Evolutionary conservation across 1,140 invertebrate genomes (phyloP), one percentile per base, ranked within the genome.

Genomic region (Drosophila rufa): DNA sequence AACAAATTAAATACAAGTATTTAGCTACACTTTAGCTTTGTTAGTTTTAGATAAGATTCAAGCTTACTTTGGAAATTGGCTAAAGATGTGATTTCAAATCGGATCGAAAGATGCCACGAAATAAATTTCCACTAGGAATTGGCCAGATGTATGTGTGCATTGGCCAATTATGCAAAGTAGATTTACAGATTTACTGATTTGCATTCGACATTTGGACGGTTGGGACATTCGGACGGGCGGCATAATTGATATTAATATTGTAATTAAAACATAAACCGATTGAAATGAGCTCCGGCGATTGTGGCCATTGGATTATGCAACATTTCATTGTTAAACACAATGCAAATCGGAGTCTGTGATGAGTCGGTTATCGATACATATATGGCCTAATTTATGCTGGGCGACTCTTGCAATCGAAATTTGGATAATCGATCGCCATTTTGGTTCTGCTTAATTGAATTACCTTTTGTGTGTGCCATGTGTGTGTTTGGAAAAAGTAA

Each of bases 231-330:
- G 19, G 14, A 14, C 56, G 59, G 43, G 43, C 42, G 42, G n/a
- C 53, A 83, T 85, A 82, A 86, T 86, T 79, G 69, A 75, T 82
- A 87, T 87, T 82, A 82, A 79, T 86, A 67, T 85, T 55, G 78
- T 76, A 85, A 78, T 80, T 80, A 61, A 77, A 69, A 51, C 47
- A 38, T 60, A 69, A 70, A 67, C 61, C 45, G 33, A 65, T 61
- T 58, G 64, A 12, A 53, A n/a, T 30, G 12, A 64, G 22, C 38
- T 9, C 42, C 15, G 33, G 33, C 9, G 47, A 60, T 38, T 50
- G 42, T 22, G 22, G 45, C 38, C 11, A 62, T 64, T 50, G 17
- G 57, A 71, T 25, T 50, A 60, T 58, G 51, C 57, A 57, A 65
- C 47, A 58, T 60, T 71, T 55, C 14, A 58, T 51, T 57, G 70